Base-by-base conservation (phyloP, 2,797 vertebrate genomes). In the Falco peregrinus region DNA sequence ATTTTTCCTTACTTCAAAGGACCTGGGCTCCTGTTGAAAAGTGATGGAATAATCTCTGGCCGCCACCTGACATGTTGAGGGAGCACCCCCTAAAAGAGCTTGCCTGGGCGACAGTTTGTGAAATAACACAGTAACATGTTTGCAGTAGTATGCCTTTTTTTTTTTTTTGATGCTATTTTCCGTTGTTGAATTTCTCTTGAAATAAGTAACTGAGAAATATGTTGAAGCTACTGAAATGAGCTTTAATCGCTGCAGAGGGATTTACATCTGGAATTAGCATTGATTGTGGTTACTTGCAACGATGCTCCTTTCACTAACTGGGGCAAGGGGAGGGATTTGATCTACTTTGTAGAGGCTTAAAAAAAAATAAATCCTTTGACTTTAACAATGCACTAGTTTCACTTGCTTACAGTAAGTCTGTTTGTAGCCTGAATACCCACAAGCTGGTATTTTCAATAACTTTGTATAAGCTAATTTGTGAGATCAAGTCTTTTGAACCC, bases 1-100 rank as follows among this genome's bases (percentile, higher is more conserved):
- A 80, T 96, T 98, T 97, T 97, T 97, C 96, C 97, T 97, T 98
- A 93, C 97, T 98, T 97, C 96, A 87, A 97, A 96, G 98, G 97
- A 97, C 93, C 94, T 96, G 97, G 76, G 95, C 85, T 96, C 94
- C 96, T 97, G 93, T 96, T 97, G 94, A 96, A 97, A 94, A 98
- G 92, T 97, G 96, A 90, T 96, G 94, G 93, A 96, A 56, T 97
- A 93, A 95, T 94, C 92, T 97, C 61, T 91, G 93, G 93, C 96
- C 94, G 93, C 87, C 96, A 96, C 96, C 93, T 96, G 92, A 94
- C 90, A 92, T 96, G 88, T 97, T 96, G 94, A 97, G 90, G 93
- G 96, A 98, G 95, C 96, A 94, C 24, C 95, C 92, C 91, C 86
- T 98, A 92, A 96, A 91, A 94, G 96, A 97, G 92, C 96, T 96